Evolutionary conservation across 2,888 invertebrate genomes (phyloP), one percentile per base, ranked within the genome.

Genomic region (Crioceris asparagi): DNA sequence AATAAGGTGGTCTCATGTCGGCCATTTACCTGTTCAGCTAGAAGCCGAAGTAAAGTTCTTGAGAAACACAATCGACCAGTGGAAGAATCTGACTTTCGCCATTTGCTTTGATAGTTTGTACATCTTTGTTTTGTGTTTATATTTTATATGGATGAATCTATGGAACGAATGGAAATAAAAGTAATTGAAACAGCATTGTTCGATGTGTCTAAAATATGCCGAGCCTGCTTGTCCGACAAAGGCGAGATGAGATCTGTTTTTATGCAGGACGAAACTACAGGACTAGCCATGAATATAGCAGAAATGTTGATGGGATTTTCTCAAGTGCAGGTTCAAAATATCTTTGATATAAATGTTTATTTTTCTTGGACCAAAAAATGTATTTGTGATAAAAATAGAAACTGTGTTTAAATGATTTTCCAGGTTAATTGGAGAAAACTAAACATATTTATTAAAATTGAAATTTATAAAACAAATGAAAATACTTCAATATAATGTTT

Each of bases 231-330:
- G 35, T 59, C 61, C 16, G 63, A 62, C 50, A 65, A 64, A 43
- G 63, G 61, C 10, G 64, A 66, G 47, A 66, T 69, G 67, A 57
- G 63, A 43, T 63, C 65, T 3, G 59, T 69, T 17, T 69, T 64
- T 51, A 57, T 66, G 35, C 53, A 59, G 32, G 63, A 64, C 39
- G 63, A 63, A 48, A 49, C 60, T 41, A 56, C 60, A 45, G 64
- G 64, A 35, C 60, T 62, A 46, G 41, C 59, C 36, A 49, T 62
- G 48, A 57, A 59, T 43, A 54, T 68, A 34, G 66, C 67, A 29
- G 64, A 67, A 54, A 67, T 69, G 67, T 52, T 69, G 29, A 62
- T 61, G 57, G 60, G 60, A 38, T 62, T 68, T 40, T 55, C 67
- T 23, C 55, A 55, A 36, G 50, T 68, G 41, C 58, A 67, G 58